phyloP scores from a whole-genome alignment of 2,797 vertebrate species.

The Brotula barbata region DNA sequence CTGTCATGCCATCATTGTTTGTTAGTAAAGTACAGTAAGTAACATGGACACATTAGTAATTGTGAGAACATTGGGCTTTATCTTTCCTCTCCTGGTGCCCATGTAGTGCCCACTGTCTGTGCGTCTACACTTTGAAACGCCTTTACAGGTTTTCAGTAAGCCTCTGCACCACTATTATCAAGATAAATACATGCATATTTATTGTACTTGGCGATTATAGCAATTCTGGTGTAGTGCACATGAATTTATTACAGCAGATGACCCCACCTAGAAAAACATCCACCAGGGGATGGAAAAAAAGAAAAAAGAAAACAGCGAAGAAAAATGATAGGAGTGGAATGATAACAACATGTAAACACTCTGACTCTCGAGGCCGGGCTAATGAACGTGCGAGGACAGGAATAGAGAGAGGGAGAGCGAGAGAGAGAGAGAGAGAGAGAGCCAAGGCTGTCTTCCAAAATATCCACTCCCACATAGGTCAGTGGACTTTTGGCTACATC shows the following conservation, averaged over 20 bases:
- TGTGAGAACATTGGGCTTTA: too few species aligned
- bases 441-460: constrained; percentile 80
- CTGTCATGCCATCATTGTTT: too few species aligned
- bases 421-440: constrained; percentile 12
- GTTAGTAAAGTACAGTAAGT: too few species aligned
- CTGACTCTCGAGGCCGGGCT: constrained; percentile 80
- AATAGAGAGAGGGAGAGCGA: constrained; percentile 56
- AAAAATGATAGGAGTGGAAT: constrained; percentile 71
- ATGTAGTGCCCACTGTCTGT: too few species aligned
- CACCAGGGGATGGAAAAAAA: constrained; percentile 25
- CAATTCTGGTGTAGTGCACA: constrained; percentile 51
- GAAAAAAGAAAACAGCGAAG: constrained; percentile 53
- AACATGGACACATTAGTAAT: too few species aligned
- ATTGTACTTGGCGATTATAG: constrained; percentile 51
- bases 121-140: constrained; percentile 1
- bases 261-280: constrained; percentile 59
- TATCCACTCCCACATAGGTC: constrained; percentile 89
- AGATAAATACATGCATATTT: constrained; percentile 62
- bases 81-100: not conserved
- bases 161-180: constrained; percentile 33
- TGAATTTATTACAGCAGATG: constrained; percentile 64
- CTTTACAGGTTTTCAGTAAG: constrained; percentile 29
- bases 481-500: constrained; percentile 94
- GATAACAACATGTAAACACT: constrained; percentile 78
- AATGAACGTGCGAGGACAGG: constrained; percentile 86